Base-by-base conservation (phyloP, 2,888 invertebrate genomes). In the Chaitophorus viminalis region DNA sequence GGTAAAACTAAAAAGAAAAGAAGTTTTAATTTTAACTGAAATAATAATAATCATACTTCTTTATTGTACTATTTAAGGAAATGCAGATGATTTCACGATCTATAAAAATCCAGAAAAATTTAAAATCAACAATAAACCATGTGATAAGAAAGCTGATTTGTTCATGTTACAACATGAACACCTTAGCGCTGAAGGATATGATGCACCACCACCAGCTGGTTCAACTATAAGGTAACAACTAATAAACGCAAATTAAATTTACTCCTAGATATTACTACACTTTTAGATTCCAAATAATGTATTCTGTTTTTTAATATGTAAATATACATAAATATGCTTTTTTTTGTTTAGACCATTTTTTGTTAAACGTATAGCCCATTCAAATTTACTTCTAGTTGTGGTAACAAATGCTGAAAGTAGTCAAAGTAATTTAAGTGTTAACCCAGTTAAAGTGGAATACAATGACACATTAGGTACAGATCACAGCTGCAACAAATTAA, bases 361-460 rank as follows among this genome's bases (percentile, higher is more conserved):
- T 91, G 94, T 95, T 0, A 94, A 95, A 89, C 93, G 94, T 90
- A 94, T 97, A 68, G 94, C 94, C 0, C 93, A 95, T 90, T 96
- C 96, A 36, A 97, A 97, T 92, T 92, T 97, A 88, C 91, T 97
- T 60, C 92, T 97, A 89, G 93, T 97, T 78, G 95, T 96, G 25
- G 94, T 96, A 8, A 93, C 95, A 90, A 92, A 93, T 0, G 91
- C 92, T 90, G 92, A 92, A 81, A 92, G 92, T 31, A 92, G 93
- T 89, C 92, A 92, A 89, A 91, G 92, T 77, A 91, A 91, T 82
- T 91, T 93, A 82, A 92, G 92, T 68, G 93, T 94, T 46, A 91
- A 91, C 36, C 93, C 94, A 1, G 91, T 92, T 89, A 92, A 91
- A 88, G 92, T 94, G 79, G 90, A 91, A 33, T 93, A 93, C 91